Conservation (phyloP, 2,113 vertebrate species). For the Phrynocephalus versicolor region DNA sequence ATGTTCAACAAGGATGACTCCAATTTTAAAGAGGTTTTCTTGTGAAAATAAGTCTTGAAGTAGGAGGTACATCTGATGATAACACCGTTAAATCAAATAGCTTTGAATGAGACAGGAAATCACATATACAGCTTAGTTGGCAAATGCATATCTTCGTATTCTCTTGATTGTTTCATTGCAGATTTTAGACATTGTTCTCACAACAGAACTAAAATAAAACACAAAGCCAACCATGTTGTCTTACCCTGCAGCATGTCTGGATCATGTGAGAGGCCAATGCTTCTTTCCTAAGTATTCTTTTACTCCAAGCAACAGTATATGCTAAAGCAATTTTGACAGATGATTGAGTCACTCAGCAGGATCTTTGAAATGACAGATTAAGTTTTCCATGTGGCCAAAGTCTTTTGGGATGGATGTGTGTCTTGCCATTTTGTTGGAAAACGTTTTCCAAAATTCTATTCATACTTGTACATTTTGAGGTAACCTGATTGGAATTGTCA, state of each 20-base stretch:
- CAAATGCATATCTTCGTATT: slow-evolving; percentile 10
- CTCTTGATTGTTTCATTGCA: slow-evolving; percentile 14
- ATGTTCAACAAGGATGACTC: background rate
- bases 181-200: background rate
- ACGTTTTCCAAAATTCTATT: slow-evolving; percentile 9
- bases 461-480: background rate
- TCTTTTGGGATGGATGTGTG: slow-evolving; percentile 2
- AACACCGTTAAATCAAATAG: slow-evolving; percentile 7
- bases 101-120: slow-evolving; percentile 28
- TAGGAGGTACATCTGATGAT: slow-evolving; percentile 19
- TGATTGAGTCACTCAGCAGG: background rate
- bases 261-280: background rate
- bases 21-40: background rate
- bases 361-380: slow-evolving; percentile 18
- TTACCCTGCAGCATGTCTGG: background rate
- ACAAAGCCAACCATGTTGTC: background rate
- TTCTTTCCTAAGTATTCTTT: background rate
- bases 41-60: background rate
- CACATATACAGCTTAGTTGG: background rate
- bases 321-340: background rate
- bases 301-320: slow-evolving; percentile 1
- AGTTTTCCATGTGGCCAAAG: slow-evolving; percentile 9
- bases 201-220: slow-evolving; percentile 14
- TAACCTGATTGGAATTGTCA: background rate
- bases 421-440: slow-evolving; percentile 3